Percentiles rank a stretch among this genome's conserved stretches.
phyloP scores from a whole-genome alignment of 2,797 vertebrate species.

The Gadopsis marmoratus region DNA sequence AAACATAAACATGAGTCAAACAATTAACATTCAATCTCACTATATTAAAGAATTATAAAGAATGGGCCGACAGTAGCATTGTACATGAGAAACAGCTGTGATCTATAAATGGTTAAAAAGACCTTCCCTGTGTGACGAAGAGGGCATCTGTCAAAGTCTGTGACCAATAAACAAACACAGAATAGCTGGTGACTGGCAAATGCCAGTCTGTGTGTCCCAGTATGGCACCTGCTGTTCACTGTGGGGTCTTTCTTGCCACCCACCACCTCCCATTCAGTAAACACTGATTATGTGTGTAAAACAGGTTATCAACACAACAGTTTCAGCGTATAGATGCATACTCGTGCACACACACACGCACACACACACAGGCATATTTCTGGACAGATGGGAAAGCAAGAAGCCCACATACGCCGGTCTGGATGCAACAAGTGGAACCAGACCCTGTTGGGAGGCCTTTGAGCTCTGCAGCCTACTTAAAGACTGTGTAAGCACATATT shows the following conservation, averaged over 20 bases:
- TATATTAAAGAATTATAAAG: not conserved
- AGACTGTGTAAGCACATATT: conserved; percentile 64
- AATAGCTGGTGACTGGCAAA: conserved; percentile 23
- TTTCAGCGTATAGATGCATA: conserved; percentile 21
- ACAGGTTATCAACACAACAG: conserved; percentile 55
- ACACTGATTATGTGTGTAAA: conserved; percentile 44
- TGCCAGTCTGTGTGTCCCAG: conserved; percentile 2
- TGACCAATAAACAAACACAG: conserved; percentile 38
- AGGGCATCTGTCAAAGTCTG: conserved; percentile 6
- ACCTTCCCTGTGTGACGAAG: not conserved
- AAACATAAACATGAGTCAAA: not conserved
- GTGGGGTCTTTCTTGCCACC: conserved; percentile 70
- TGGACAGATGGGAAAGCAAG: conserved; percentile 72
- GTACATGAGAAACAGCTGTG: not conserved
- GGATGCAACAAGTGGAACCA: conserved; percentile 45
- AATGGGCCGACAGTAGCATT: not conserved
- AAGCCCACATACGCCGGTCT: conserved; percentile 27
- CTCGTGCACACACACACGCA: not conserved
- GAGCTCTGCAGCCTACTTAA: conserved; percentile 57
- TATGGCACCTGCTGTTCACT: conserved; percentile 64
- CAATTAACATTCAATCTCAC: not conserved
- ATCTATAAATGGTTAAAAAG: conserved; percentile 3
- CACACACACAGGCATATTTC: conserved; percentile 19
- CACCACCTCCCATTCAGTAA: conserved; percentile 53
- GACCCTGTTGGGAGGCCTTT: conserved; percentile 46